Conservation (phyloP, 1,140 invertebrate genomes). For the Drosophila ambigua region DNA sequence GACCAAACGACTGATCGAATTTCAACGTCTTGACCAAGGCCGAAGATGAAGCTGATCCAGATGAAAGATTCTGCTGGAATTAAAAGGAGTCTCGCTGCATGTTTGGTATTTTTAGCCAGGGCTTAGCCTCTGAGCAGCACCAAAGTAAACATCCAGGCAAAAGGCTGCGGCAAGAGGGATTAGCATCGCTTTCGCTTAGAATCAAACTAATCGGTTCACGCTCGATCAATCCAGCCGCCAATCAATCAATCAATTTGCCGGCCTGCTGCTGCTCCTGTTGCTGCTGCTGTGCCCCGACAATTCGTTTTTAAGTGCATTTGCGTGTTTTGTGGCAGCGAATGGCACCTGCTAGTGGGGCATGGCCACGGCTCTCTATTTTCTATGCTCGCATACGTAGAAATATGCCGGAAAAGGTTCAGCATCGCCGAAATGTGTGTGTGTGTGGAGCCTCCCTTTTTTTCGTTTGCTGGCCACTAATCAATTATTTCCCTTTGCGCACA, state of each 20-base stretch:
- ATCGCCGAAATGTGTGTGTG: no score
- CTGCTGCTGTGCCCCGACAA: slow-evolving; percentile 8
- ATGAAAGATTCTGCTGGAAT: no score
- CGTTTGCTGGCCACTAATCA: neutral
- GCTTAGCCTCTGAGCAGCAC: neutral
- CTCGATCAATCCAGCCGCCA: slow-evolving; percentile 22
- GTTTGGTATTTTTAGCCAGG: no score
- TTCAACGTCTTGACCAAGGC: neutral
- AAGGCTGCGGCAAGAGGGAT: slow-evolving; percentile 20
- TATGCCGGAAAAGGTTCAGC: neutral
- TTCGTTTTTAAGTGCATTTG: slow-evolving; percentile 66
- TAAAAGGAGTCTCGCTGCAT: no score
- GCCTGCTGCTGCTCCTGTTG: no score
- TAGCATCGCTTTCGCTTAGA: slow-evolving; percentile 22
- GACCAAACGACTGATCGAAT: neutral
- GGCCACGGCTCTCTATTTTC: no score
- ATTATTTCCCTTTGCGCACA: slow-evolving; percentile 23
- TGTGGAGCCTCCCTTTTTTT: neutral
- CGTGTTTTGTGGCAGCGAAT: slow-evolving; percentile 48
- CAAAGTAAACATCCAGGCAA: neutral
- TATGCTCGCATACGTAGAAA: no score
- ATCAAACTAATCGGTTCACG: slow-evolving; percentile 38
- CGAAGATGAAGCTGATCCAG: no score
- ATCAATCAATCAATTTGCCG: slow-evolving; percentile 56
- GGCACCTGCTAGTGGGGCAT: slow-evolving; percentile 11